Evolutionary conservation across 2,888 invertebrate species (phyloP), one percentile per base, ranked within the genome.

Genomic region (Endotricha flammealis): DNA sequence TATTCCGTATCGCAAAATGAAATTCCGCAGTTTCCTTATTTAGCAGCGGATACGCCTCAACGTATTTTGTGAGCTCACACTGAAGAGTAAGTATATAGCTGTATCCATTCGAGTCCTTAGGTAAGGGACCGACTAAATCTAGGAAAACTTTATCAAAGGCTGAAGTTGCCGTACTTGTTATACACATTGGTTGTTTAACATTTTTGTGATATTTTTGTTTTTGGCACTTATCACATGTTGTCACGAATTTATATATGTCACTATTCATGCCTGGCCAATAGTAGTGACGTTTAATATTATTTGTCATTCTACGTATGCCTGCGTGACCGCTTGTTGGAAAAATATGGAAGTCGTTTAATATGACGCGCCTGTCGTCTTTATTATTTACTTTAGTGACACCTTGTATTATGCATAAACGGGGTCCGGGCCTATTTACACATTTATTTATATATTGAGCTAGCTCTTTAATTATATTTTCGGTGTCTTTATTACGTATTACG

Each of bases 51-150:
- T 5, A 17, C 2, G 23, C 23, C 9, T 23, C 23, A 9, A 8
- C 23, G 23, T 23, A 23, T 14, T 41, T 43, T 14, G 35, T 32
- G 3, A 41, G 25, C 17, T 41, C 39, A 27, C 44, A 41, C 29
- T 36, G 40, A n/a, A 41, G 14, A 6, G 32, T 45, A 12, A 43
- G 23, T 5, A 43, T 43, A 31, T 43, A 43, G 1, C 25, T 9
- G 27, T 36, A 33, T 24, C 39, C 35, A 30, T 42, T 8, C 5
- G 29, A 14, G 36, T 46, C 46, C 32, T 29, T 38, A 28, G 41
- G 41, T 23, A 46, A n/a, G 0, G 46, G 46, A 17, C 46, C 46
- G 2, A 46, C 41, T 22, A 43, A 11, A 25, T 46, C 44, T 38
- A 46, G 34, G 38, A 17, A 44, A 9, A 44, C 36, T 35, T 41